phyloP scores from a whole-genome alignment of 2,797 vertebrate species.

The Emydoidea blandingii region DNA sequence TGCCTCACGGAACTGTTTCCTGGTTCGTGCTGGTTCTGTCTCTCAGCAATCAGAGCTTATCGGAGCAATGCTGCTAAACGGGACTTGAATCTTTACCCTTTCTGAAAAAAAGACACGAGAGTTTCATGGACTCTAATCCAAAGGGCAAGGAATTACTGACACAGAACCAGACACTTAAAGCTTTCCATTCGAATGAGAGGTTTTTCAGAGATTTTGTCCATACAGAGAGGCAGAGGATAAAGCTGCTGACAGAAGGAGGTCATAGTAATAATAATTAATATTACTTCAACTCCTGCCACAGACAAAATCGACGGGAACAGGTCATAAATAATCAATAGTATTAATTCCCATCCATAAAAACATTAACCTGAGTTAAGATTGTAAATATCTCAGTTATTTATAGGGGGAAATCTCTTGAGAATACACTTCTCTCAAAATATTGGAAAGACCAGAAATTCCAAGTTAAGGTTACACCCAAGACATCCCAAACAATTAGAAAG shows the following conservation, averaged over 20 bases:
- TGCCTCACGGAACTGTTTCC: conserved; percentile 71
- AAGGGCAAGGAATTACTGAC: neutral
- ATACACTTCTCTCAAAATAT: rapidly evolving
- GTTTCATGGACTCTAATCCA: neutral
- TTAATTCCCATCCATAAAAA: neutral
- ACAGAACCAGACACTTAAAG: neutral
- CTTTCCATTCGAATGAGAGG: neutral
- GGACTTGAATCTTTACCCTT: conserved; percentile 36
- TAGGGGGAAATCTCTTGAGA: neutral
- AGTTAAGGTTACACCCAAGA: rapidly evolving
- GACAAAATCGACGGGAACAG: neutral
- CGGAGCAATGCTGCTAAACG: neutral
- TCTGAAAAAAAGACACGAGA: neutral
- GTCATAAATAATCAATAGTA: neutral
- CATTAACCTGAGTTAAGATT: neutral
- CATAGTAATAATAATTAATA: rapidly evolving
- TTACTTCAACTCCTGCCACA: neutral
- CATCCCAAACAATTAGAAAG: neutral
- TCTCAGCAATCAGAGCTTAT: conserved; percentile 34
- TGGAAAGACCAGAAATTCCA: neutral
- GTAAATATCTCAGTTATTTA: neutral
- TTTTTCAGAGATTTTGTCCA: neutral
- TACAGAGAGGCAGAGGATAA: neutral
- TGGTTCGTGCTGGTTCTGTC: conserved; percentile 45
- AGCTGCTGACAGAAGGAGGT: rapidly evolving